Percentiles rank a stretch among this genome's conserved stretches.
These are phyloP conservation scores for Notechis scutatus DNA, from an alignment of 2,113 vertebrate genomes.

Conservation along the genomic window DNA sequence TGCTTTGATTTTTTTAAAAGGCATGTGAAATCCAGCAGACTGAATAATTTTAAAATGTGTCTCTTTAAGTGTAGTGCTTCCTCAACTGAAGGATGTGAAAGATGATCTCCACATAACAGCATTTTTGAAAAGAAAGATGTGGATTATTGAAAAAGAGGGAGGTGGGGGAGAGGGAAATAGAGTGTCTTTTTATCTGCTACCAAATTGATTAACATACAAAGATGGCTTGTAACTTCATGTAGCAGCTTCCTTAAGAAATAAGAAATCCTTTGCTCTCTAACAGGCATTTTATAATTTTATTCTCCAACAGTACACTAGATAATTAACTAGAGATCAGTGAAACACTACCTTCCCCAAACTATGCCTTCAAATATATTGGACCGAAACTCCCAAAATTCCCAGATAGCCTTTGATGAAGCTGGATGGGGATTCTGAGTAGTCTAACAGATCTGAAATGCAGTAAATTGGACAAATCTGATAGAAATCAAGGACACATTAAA, in stretches of 20 bases:
- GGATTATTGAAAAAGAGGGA: not conserved
- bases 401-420: not conserved
- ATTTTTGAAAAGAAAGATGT: not conserved
- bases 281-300: not conserved
- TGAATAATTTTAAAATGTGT: not conserved
- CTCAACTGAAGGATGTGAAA: not conserved
- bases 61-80: not conserved
- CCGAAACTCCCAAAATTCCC: not conserved
- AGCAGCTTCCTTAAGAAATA: not conserved
- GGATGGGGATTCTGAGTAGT: not conserved
- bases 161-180: no score
- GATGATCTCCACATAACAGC: not conserved
- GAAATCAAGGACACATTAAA: not conserved
- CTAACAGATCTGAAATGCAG: not conserved
- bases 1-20: not conserved
- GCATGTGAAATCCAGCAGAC: not conserved
- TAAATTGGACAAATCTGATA: not conserved
- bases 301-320: not conserved
- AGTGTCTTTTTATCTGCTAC: not conserved
- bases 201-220: not conserved
- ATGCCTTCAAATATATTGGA: not conserved
- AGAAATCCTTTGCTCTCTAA: not conserved
- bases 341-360: not conserved
- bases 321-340: not conserved
- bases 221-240: not conserved